Conservation (phyloP, 2,888 invertebrate genomes). For the Lepeophtheirus nordmannii region DNA sequence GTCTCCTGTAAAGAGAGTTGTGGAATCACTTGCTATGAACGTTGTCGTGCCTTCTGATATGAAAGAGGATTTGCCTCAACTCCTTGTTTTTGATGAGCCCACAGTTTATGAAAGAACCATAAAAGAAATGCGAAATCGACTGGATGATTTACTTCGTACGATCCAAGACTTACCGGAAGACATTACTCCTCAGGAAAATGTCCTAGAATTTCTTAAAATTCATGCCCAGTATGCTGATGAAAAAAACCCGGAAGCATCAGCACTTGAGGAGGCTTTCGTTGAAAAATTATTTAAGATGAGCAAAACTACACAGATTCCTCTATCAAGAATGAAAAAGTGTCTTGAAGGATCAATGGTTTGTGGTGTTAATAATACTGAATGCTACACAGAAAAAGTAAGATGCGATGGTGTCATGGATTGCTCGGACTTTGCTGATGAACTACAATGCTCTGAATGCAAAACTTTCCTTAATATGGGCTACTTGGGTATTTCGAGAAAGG, state of each 20-base stretch:
- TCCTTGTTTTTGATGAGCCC: not conserved
- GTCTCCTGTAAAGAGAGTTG: not conserved
- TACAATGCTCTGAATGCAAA: not conserved
- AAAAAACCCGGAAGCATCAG: not conserved
- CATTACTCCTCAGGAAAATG: not conserved
- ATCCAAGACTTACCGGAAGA: not conserved
- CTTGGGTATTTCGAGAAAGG: not conserved
- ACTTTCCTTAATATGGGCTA: not conserved
- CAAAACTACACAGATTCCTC: not conserved
- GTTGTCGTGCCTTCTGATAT: not conserved
- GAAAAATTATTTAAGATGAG: not conserved
- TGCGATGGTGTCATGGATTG: not conserved
- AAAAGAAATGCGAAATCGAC: not conserved
- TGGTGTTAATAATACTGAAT: not conserved
- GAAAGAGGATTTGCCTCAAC: too few relatives aligned
- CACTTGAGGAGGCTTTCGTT: not conserved
- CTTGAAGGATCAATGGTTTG: not conserved
- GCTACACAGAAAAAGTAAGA: not conserved
- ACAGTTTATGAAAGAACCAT: not conserved
- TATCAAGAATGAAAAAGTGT: not conserved
- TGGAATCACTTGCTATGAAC: not conserved
- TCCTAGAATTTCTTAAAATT: not conserved
- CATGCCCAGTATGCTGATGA: not conserved
- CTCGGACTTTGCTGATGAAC: constrained; percentile 3
- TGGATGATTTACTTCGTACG: not conserved